Percentiles rank a stretch among this genome's conserved stretches.
Evolutionary conservation across 2,888 invertebrate genomes (phyloP).

Genomic region (Netelia inedita): DNA sequence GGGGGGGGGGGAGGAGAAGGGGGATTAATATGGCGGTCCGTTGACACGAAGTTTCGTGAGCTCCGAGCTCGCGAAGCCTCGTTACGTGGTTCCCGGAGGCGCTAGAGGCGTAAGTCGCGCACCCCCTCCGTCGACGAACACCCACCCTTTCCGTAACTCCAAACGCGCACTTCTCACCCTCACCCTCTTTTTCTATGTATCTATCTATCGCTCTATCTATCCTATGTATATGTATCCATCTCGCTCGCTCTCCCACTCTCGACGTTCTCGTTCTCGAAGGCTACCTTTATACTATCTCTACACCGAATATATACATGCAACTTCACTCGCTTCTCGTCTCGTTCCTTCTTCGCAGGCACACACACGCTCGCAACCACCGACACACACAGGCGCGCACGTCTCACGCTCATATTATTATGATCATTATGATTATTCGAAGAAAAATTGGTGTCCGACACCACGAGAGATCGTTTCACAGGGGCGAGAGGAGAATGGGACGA

Average conservation of each 20-base stretch:
- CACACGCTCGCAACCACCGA: conserved; percentile 67
- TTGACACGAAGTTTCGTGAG: conserved; percentile 72
- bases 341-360: conserved; percentile 62
- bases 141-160: conserved; percentile 62
- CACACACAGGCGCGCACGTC: not conserved
- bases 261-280: conserved; percentile 14
- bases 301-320: not conserved
- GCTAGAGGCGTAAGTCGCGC: conserved; percentile 65
- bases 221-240: conserved; percentile 53
- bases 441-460: not conserved
- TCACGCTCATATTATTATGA: conserved; percentile 9
- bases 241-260: conserved; percentile 21
- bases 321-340: conserved; percentile 38
- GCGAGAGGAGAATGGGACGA: not conserved
- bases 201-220: conserved; percentile 57
- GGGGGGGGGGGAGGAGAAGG: conserved; percentile 42
- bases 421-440: conserved; percentile 7
- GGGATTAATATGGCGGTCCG: conserved; percentile 78
- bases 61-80: conserved; percentile 60
- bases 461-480: not conserved
- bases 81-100: conserved; percentile 68
- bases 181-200: conserved; percentile 38
- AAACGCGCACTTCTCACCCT: conserved; percentile 71
- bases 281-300: conserved; percentile 1
- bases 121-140: conserved; percentile 49